Base-by-base conservation (phyloP, 2,888 invertebrate species). In the Acleris sparsana region DNA sequence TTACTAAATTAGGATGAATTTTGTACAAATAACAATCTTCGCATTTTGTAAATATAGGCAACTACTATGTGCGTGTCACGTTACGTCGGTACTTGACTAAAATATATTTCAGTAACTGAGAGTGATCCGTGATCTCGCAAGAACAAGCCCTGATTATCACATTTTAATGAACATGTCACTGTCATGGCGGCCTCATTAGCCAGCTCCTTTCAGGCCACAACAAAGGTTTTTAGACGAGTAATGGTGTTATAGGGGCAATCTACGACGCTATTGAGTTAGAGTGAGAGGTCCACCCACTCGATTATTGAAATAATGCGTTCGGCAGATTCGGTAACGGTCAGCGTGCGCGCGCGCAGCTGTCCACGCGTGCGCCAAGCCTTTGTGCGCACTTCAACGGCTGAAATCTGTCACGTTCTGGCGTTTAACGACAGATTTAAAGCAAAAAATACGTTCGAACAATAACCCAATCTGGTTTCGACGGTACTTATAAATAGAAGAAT, bases 261-360 rank as follows among this genome's bases (percentile, higher is more conserved):
- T 64, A 64, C 53, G 48, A 48, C 39, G n/a, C 13, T 51, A 46
- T 55, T 53, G 53, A 39, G 52, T 59, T 43, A 53, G 48, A 59
- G 33, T 33, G 52, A 63, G 49, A 55, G 18, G 48, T 52, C 60
- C 64, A 29, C 64, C 64, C 64, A 43, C 64, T 53, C 64, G 22
- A 46, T 63, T 20, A 22, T 6, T 57, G 29, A 46, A 33, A 55
- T 39, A 55, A 20, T 25, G n/a, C 55, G 60, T 22, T 52, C 33
- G 48, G 44, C 43, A 22, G 25, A 48, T 46, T 58, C 44, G 52
- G 33, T n/a, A 44, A 44, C 44, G 44, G 44, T 44, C 48, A 46
- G 52, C 46, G 48, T 51, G 29, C 53, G 62, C 46, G 18, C 55
- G 29, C 49, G 43, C 65, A 53, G 53, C 63, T 56, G 63, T 53